phyloP scores from a whole-genome alignment of 1,140 invertebrate genomes.

The Argopecten irradians region DNA sequence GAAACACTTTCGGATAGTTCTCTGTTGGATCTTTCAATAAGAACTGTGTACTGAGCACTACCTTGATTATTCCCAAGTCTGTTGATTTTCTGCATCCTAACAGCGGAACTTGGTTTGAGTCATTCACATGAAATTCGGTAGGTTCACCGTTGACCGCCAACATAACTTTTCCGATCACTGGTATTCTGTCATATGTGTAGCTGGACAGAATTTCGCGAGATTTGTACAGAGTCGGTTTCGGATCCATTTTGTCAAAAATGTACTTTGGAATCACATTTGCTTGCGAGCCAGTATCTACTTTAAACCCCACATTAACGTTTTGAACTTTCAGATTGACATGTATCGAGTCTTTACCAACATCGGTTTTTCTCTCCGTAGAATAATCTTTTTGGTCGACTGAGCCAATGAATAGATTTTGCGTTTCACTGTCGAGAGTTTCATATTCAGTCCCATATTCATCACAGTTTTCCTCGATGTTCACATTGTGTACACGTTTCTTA shows the following conservation, averaged over 20 bases:
- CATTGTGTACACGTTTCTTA: too few relatives aligned
- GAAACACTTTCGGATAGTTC: not conserved
- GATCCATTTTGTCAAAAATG: not conserved
- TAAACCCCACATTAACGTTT: slow-evolving; percentile 26
- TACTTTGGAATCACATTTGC: not conserved
- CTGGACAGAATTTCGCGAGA: slow-evolving; percentile 8
- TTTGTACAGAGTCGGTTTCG: not conserved
- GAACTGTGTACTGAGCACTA: not conserved
- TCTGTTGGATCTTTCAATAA: not conserved
- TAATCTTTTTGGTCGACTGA: slow-evolving; percentile 9
- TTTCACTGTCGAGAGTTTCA: not conserved
- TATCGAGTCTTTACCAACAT: slow-evolving; percentile 27
- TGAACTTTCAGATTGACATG: not conserved
- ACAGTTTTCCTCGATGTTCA: too few relatives aligned
- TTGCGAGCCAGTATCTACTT: slow-evolving; percentile 26
- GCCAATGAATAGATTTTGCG: slow-evolving; percentile 27
- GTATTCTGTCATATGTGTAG: slow-evolving; percentile 24
- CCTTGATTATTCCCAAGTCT: slow-evolving; percentile 32
- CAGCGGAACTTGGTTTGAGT: slow-evolving; percentile 12
- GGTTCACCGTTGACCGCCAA: not conserved
- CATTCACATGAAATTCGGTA: slow-evolving; percentile 29
- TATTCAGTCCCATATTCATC: slow-evolving; percentile 24
- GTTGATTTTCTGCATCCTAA: slow-evolving; percentile 34
- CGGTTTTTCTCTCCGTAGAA: too few relatives aligned
- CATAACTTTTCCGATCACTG: not conserved